Base-by-base conservation (phyloP, 2,888 invertebrate species). In the Abrostola tripartita region DNA sequence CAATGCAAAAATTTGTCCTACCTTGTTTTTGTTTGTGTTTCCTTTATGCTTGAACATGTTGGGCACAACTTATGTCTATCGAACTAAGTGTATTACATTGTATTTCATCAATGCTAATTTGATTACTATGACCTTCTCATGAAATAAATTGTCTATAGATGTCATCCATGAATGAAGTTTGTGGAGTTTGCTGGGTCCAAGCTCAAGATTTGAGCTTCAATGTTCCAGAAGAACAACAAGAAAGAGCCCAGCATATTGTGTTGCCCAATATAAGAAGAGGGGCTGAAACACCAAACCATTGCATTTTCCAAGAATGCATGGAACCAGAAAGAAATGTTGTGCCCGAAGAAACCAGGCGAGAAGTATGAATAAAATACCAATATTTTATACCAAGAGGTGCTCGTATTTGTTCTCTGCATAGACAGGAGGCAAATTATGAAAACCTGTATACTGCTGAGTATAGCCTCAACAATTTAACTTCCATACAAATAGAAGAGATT, bases 91-190 rank as follows among this genome's bases (percentile, higher is more conserved):
- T n/a, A n/a, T n/a, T n/a, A n/a, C n/a, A n/a, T n/a, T n/a, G n/a
- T n/a, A n/a, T n/a, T n/a, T n/a, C n/a, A 24, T 24, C 24, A 24
- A 24, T 24, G 24, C 24, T 24, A 24, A 2, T 24, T 24, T 24
- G 24, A 24, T 24, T 24, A 1, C 24, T 24, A 24, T 24, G 24
- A 5, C 5, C 40, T 4, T 40, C 10, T 7, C 40, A 9, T 7
- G 40, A 40, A 7, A 10, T 40, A 7, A 40, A 9, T 44, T 6
- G 12, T 44, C 5, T 44, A 12, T 7, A 12, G 44, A 14, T 55
- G 61, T 61, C 61, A 55, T 47, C 61, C 49, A 61, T 50, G 49
- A 61, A 61, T 68, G 61, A 64, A 59, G 59, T 61, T 36, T 65
- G 44, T 71, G 50, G 63, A 47, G 60, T 47, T 60, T 61, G 55